Percentiles rank a stretch among this genome's conserved stretches.
These are phyloP conservation scores for Silurus aristotelis DNA, from an alignment of 2,797 vertebrate species.

Conservation along the genomic window DNA sequence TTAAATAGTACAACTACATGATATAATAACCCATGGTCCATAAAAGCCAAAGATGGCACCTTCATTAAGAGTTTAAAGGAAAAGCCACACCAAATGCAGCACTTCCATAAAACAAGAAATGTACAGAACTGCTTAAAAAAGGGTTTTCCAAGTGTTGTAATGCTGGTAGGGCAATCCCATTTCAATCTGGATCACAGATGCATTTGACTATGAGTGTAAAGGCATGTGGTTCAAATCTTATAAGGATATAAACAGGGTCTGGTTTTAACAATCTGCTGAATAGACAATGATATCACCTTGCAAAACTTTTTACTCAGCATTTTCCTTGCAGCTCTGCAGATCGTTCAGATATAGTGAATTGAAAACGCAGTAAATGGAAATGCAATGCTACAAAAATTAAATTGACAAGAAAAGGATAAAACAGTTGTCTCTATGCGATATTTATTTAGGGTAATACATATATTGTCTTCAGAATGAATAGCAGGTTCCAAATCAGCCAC, in stretches of 20 bases:
- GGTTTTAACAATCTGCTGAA: background rate
- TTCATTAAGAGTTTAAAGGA: background rate
- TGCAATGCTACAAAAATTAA: background rate
- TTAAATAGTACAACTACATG: background rate
- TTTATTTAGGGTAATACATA: background rate
- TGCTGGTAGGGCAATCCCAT: background rate
- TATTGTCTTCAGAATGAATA: background rate
- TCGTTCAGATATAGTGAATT: background rate
- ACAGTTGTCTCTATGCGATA: background rate
- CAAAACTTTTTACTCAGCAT: background rate
- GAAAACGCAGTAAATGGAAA: background rate
- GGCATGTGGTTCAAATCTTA: background rate
- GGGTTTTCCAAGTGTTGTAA: background rate
- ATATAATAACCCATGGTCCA: background rate
- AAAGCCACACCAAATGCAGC: background rate
- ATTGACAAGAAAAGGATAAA: background rate
- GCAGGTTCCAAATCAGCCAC: background rate
- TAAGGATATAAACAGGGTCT: background rate
- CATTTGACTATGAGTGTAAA: background rate
- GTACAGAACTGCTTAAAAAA: background rate
- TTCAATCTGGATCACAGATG: slow-evolving; percentile 9
- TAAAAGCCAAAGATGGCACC: background rate
- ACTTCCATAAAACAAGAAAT: background rate
- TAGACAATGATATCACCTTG: background rate
- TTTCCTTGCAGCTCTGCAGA: background rate